Conservation (phyloP, 2,113 vertebrate species). For the Anas platyrhynchos region DNA sequence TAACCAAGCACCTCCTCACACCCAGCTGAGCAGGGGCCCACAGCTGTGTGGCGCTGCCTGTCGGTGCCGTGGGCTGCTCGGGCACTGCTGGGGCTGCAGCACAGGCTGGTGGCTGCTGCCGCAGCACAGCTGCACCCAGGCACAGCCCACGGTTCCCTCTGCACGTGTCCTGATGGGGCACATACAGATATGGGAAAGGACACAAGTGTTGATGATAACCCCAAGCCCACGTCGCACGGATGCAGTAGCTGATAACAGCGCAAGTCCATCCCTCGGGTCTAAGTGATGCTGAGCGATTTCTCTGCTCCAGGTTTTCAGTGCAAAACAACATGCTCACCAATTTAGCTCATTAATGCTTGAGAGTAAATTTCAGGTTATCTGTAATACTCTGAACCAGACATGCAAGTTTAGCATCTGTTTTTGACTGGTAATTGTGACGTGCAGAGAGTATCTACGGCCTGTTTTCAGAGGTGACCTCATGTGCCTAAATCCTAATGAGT, state of each 20-base stretch:
- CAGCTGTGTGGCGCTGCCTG: not conserved
- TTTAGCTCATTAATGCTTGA: not conserved
- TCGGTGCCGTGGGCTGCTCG: not conserved
- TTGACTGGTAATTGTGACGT: not conserved
- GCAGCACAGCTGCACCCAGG: not conserved
- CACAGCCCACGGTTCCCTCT: not conserved
- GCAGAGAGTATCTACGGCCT: not conserved
- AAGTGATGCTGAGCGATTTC: not conserved
- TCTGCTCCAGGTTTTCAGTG: not conserved
- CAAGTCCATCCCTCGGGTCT: not conserved
- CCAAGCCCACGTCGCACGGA: fast-evolving
- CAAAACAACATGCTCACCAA: not conserved
- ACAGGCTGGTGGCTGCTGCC: not conserved
- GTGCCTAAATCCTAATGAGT: not conserved
- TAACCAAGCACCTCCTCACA: too few relatives aligned
- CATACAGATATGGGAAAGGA: too few relatives aligned
- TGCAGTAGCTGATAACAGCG: not conserved
- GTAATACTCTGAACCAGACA: not conserved
- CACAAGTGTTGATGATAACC: fast-evolving
- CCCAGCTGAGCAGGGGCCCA: not conserved
- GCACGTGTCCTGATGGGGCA: fast-evolving
- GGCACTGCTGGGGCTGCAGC: too few relatives aligned
- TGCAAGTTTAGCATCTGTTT: not conserved
- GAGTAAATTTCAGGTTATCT: not conserved
- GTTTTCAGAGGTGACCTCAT: not conserved